These are phyloP conservation scores for Lasioglossum figueresi DNA, from an alignment of 2,888 invertebrate species.

Conservation along the genomic window DNA sequence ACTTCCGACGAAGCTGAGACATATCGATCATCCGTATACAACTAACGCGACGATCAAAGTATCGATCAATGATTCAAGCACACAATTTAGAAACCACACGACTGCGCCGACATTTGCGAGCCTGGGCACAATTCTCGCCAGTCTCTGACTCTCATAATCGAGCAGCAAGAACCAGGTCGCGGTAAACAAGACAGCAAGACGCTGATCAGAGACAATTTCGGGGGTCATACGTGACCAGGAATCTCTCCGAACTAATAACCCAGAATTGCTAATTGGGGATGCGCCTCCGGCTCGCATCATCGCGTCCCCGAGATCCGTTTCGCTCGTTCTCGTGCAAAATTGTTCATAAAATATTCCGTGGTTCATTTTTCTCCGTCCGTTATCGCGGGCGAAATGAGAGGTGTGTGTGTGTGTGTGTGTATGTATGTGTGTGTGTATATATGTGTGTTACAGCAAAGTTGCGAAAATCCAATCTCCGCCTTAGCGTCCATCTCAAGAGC, in stretches of 20 bases:
- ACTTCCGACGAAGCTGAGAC: no score
- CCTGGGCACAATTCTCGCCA: neutral
- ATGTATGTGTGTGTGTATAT: no score
- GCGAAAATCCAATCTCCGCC: neutral
- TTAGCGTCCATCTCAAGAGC: conserved; percentile 57
- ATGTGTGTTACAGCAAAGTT: neutral
- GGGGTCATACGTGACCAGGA: conserved; percentile 36
- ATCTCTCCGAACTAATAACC: conserved; percentile 17
- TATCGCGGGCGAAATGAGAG: conserved; percentile 26
- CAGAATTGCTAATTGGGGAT: conserved; percentile 20
- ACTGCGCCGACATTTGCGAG: neutral
- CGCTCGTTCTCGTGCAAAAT: conserved; percentile 25
- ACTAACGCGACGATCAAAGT: neutral
- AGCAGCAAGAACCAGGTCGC: conserved; percentile 22
- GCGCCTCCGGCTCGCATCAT: neutral
- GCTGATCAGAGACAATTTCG: neutral
- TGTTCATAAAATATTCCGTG: conserved; percentile 36
- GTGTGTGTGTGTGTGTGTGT: neutral
- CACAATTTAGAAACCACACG: neutral
- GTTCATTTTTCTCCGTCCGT: conserved; percentile 1
- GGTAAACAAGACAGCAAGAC: conserved; percentile 28
- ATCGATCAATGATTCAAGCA: neutral
- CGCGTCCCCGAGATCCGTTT: neutral
- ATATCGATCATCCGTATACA: no score
- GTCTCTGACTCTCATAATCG: neutral